A percentile compares a stretch with the other conserved stretches of the same genome.
phyloP scores from a whole-genome alignment of 1,140 invertebrate species.

The Drosophila prosaltans region DNA sequence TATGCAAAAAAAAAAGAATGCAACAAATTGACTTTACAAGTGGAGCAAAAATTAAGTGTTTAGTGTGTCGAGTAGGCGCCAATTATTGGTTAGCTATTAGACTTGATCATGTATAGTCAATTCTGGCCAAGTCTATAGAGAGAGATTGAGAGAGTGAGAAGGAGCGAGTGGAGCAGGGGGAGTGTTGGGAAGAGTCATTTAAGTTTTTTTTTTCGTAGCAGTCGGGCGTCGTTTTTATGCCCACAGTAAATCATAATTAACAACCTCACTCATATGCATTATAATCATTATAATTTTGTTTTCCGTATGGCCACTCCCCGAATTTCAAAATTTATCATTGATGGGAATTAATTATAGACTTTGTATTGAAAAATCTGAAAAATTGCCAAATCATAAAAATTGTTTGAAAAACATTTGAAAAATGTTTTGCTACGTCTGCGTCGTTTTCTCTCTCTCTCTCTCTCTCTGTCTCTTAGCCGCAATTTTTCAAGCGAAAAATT shows the following conservation, averaged over 20 bases:
- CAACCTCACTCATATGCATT: conserved; percentile 12
- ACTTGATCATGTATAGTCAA: background rate
- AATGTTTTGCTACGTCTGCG: background rate
- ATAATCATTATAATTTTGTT: background rate
- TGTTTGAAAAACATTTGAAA: conserved; percentile 3
- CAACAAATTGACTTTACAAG: conserved; percentile 8
- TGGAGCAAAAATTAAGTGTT: conserved; percentile 9
- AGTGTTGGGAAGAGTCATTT: background rate
- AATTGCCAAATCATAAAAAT: conserved; percentile 13
- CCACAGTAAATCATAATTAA: conserved; percentile 6
- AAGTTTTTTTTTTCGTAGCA: conserved; percentile 7
- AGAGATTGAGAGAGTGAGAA: background rate
- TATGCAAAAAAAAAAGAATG: background rate
- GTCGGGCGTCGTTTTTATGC: conserved; percentile 6
- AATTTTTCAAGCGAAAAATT: conserved; percentile 63
- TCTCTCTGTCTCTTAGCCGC: conserved; percentile 9
- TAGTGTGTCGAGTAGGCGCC: conserved; percentile 10
- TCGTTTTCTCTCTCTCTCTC: background rate
- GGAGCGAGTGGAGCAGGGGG: background rate
- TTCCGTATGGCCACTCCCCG: background rate
- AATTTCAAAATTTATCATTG: conserved; percentile 33
- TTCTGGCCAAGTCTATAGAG: background rate
- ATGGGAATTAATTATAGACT: conserved; percentile 49
- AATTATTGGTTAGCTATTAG: conserved; percentile 9
- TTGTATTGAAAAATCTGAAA: conserved; percentile 5